These are phyloP conservation scores for Gryon sp. DNA, from an alignment of 1,140 invertebrate genomes.

Conservation along the genomic window DNA sequence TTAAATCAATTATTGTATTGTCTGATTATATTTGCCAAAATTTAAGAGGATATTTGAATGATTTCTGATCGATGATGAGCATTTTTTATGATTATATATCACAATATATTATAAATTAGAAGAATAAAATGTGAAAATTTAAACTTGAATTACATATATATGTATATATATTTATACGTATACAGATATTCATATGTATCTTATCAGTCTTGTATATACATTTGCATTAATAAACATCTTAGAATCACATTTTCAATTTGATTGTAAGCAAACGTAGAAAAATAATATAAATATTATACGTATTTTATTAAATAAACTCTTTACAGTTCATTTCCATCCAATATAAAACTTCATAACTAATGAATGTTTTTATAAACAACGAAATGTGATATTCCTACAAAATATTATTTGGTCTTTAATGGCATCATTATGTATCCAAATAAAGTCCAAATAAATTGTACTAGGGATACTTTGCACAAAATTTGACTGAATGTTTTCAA, in stretches of 20 bases:
- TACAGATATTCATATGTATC: too few relatives aligned
- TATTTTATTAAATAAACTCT: constrained; percentile 38
- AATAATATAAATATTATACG: too few relatives aligned
- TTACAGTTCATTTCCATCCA: constrained; percentile 38
- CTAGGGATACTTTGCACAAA: constrained; percentile 45
- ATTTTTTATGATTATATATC: constrained; percentile 5
- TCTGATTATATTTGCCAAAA: too few relatives aligned
- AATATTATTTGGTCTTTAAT: too few relatives aligned
- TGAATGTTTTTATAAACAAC: constrained; percentile 54
- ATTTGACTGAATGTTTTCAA: constrained; percentile 56
- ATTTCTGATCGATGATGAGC: constrained; percentile 48
- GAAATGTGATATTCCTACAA: constrained; percentile 32
- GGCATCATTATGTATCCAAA: too few relatives aligned
- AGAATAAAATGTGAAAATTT: neutral
- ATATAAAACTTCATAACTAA: constrained; percentile 16
- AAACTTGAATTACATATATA: too few relatives aligned
- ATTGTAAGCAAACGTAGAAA: too few relatives aligned
- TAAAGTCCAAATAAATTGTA: too few relatives aligned
- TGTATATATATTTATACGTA: too few relatives aligned
- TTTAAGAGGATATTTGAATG: constrained; percentile 3
- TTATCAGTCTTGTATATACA: too few relatives aligned
- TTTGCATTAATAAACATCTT: too few relatives aligned
- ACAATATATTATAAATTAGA: neutral
- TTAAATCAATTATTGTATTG: neutral
- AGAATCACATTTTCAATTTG: too few relatives aligned